Percentiles rank a stretch among this genome's conserved stretches.
Evolutionary conservation across 37 sponge, comb jelly and placozoan genomes (phyloP).

Genomic region (Agelas oroides): DNA sequence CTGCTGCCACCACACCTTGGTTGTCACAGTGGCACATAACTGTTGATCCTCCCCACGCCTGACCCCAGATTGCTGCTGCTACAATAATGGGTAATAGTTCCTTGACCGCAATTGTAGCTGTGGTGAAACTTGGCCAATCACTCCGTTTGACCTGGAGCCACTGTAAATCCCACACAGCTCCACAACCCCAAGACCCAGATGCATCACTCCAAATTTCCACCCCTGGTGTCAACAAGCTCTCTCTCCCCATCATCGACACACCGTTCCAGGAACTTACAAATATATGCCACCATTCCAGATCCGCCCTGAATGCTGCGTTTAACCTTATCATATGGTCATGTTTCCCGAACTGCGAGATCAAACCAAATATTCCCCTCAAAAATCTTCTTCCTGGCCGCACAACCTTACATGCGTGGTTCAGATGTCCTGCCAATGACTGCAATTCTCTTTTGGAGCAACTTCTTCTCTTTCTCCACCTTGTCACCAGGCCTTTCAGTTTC

Average conservation of each 20-base stretch:
- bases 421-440: no score
- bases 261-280: no score
- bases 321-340: conserved; percentile 16
- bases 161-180: not conserved
- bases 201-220: no score
- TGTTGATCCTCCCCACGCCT: not conserved
- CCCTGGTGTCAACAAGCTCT: no score
- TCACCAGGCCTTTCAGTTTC: no score
- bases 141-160: conserved; percentile 10
- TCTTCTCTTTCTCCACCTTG: no score
- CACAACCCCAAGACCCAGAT: no score
- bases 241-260: no score
- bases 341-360: conserved; percentile 2
- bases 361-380: conserved; percentile 11
- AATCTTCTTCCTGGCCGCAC: conserved; percentile 14
- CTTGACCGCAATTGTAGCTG: conserved; percentile 5
- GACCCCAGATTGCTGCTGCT: conserved; percentile 13
- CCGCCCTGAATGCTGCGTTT: no score
- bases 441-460: no score
- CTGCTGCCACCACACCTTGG: not conserved
- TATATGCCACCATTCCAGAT: no score
- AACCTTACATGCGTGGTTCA: conserved; percentile 23
- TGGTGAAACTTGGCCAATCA: not conserved
- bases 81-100: not conserved
- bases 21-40: conserved; percentile 23